A percentile compares a stretch with the other conserved stretches of the same genome.
phyloP scores from a whole-genome alignment of 2,888 invertebrate genomes.

The Beris morrisii region DNA sequence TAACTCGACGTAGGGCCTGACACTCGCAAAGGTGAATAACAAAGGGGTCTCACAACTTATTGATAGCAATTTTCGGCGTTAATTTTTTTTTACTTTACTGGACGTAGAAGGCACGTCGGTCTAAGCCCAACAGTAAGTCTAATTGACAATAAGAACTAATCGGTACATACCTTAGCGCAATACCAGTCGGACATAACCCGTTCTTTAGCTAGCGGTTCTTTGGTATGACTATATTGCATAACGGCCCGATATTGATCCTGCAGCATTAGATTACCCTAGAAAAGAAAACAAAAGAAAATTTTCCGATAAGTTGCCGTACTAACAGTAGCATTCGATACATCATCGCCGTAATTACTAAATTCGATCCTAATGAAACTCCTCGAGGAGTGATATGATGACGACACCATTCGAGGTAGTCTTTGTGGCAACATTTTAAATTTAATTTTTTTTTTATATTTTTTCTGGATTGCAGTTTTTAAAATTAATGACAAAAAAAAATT shows the following conservation, averaged over 20 bases:
- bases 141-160: too few species aligned
- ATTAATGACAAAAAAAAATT: not conserved
- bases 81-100: too few species aligned
- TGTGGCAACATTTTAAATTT: slow-evolving; percentile 13
- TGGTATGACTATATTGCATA: slow-evolving; percentile 76
- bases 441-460: slow-evolving; percentile 14
- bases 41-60: too few species aligned
- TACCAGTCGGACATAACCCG: slow-evolving; percentile 61
- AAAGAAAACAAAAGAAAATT: slow-evolving; percentile 52
- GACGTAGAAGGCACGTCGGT: too few species aligned
- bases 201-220: slow-evolving; percentile 61
- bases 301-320: slow-evolving; percentile 43
- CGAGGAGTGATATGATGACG: slow-evolving; percentile 40
- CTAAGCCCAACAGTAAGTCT: too few species aligned
- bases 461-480: slow-evolving; percentile 37
- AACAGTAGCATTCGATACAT: slow-evolving; percentile 40
- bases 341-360: slow-evolving; percentile 42
- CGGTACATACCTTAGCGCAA: slow-evolving; percentile 62
- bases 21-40: too few species aligned
- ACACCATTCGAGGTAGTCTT: slow-evolving; percentile 28
- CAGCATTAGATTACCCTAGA: slow-evolving; percentile 72
- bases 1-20: too few species aligned
- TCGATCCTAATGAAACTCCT: slow-evolving; percentile 38
- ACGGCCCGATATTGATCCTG: slow-evolving; percentile 72
- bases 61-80: too few species aligned